Conservation (phyloP, 2,797 vertebrate species). For the Heliangelus exortis region DNA sequence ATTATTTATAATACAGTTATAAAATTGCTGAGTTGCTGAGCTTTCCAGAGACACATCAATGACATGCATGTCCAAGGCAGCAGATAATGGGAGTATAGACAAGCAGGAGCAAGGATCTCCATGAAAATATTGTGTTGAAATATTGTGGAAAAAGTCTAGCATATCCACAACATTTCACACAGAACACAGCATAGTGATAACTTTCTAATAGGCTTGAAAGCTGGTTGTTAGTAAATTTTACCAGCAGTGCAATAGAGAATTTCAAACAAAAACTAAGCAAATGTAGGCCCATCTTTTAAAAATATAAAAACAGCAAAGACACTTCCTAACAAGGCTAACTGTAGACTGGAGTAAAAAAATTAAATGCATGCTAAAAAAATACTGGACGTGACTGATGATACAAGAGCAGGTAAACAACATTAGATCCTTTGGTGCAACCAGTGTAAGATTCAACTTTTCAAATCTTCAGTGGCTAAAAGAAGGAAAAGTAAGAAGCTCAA, state of each 20-base stretch:
- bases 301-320: not conserved
- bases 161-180: not conserved
- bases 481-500: not conserved
- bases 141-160: not conserved
- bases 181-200: not conserved
- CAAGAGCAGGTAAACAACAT: not conserved
- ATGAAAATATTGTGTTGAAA: not conserved
- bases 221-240: not conserved
- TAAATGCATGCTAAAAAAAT: not conserved
- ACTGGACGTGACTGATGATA: not conserved
- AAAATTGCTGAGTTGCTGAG: conserved; percentile 51
- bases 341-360: not conserved
- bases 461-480: not conserved
- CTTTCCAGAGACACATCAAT: conserved; percentile 33
- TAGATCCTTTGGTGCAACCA: not conserved
- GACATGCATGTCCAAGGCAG: not conserved
- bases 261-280: not conserved
- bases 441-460: not conserved
- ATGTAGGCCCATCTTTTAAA: not conserved
- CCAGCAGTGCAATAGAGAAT: not conserved
- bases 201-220: not conserved
- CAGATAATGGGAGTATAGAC: not conserved
- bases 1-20: conserved; percentile 55
- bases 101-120: not conserved
- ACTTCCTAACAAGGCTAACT: not conserved